A percentile compares a stretch with the other conserved stretches of the same genome.
phyloP scores from a whole-genome alignment of 1,140 invertebrate genomes.

The Brachystomella parvula region DNA sequence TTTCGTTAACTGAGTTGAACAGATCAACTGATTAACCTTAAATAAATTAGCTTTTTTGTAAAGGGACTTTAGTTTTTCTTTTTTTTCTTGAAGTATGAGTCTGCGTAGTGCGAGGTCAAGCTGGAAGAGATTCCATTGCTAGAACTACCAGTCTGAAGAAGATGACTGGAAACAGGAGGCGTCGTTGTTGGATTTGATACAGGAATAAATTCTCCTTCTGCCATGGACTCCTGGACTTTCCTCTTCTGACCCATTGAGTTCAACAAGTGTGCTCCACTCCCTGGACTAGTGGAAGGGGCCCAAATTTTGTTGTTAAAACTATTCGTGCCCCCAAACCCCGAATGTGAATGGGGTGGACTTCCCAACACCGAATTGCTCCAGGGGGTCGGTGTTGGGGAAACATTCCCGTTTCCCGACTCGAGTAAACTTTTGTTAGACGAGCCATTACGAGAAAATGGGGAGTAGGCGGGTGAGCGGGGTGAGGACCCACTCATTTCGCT shows the following conservation, averaged over 20 bases:
- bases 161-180: not conserved
- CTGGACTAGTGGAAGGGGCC: slow-evolving; percentile 35
- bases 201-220: slow-evolving; percentile 30
- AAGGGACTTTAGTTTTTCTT: slow-evolving; percentile 45
- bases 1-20: no score
- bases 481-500: slow-evolving; percentile 37
- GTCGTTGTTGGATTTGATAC: not conserved
- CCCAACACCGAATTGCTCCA: slow-evolving; percentile 38
- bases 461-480: slow-evolving; percentile 33
- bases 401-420: slow-evolving; percentile 38
- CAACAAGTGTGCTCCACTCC: slow-evolving; percentile 26
- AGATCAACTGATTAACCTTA: no score
- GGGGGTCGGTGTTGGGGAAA: slow-evolving; percentile 35
- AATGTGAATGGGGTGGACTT: slow-evolving; percentile 31
- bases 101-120: slow-evolving; percentile 52
- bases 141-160: slow-evolving; percentile 1
- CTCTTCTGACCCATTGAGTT: slow-evolving; percentile 48
- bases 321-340: slow-evolving; percentile 32
- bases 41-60: no score
- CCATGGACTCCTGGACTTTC: slow-evolving; percentile 41
- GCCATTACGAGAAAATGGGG: slow-evolving; percentile 33
- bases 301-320: slow-evolving; percentile 35
- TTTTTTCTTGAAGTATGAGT: slow-evolving; percentile 48
- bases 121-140: slow-evolving; percentile 28
- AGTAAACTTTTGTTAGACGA: slow-evolving; percentile 27